Conservation (phyloP, 2,888 invertebrate genomes). For the Orthosia gracilis region DNA sequence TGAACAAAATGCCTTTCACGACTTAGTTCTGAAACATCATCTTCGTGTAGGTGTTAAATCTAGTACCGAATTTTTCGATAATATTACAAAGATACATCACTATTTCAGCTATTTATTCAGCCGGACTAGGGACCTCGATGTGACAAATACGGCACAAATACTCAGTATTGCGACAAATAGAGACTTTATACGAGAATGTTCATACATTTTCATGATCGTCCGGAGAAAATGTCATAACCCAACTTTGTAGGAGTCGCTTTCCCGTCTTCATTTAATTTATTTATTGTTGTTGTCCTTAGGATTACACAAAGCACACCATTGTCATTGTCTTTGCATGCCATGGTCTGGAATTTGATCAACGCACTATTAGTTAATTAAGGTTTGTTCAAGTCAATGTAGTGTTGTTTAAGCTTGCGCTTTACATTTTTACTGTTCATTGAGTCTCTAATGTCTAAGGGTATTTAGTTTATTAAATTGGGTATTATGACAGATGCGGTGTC, state of each 20-base stretch:
- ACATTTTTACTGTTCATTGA: too few relatives aligned
- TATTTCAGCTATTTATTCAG: conserved; percentile 45
- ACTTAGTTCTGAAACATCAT: neutral
- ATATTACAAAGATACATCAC: conserved; percentile 15
- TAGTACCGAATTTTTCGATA: neutral
- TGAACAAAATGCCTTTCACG: neutral
- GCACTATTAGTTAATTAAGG: too few relatives aligned
- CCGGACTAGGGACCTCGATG: conserved; percentile 2
- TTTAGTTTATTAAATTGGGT: too few relatives aligned
- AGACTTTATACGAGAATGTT: conserved; percentile 10
- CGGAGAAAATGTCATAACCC: neutral
- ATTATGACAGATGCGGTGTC: too few relatives aligned
- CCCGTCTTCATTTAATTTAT: too few relatives aligned
- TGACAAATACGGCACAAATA: conserved; percentile 49
- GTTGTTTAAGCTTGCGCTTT: too few relatives aligned
- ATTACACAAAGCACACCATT: too few relatives aligned
- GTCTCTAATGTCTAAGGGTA: too few relatives aligned
- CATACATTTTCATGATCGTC: conserved; percentile 11
- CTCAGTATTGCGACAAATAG: conserved; percentile 24
- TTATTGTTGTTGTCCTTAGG: too few relatives aligned
- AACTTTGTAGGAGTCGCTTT: neutral
- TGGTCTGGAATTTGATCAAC: too few relatives aligned
- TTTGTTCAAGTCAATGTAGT: too few relatives aligned
- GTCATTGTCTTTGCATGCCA: too few relatives aligned
- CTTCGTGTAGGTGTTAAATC: neutral